Percentiles rank a stretch among this genome's conserved stretches.
These are phyloP conservation scores for Ptilonorhynchus violaceus DNA, from an alignment of 2,113 vertebrate species.

Conservation along the genomic window DNA sequence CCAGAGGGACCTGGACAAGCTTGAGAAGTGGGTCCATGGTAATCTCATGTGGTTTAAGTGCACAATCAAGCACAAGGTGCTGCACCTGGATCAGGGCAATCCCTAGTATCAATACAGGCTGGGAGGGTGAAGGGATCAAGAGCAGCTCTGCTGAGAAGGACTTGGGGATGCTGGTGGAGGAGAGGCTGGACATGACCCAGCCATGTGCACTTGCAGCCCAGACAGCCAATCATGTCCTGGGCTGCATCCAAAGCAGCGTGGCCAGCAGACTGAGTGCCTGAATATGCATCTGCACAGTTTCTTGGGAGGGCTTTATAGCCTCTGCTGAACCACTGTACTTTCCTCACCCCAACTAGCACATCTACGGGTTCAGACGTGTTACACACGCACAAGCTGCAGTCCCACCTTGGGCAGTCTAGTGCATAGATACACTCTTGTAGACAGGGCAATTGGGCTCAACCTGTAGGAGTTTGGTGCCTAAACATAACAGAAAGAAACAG, in stretches of 20 bases:
- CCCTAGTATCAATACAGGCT: background rate
- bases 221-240: rapidly evolving
- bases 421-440: background rate
- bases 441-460: rapidly evolving
- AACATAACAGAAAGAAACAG: background rate
- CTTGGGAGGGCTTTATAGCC: background rate
- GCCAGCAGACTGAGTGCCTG: background rate
- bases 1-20: background rate
- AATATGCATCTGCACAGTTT: background rate
- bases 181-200: background rate
- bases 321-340: background rate
- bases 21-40: background rate
- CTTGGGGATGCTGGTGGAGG: background rate
- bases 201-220: background rate
- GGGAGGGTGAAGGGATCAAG: background rate
- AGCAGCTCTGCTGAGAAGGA: background rate
- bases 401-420: background rate
- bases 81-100: background rate
- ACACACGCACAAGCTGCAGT: background rate
- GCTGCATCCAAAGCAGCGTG: background rate
- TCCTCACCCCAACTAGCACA: background rate
- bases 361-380: background rate
- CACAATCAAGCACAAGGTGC: background rate
- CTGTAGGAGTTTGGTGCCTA: background rate
- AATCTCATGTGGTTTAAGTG: background rate